Evolutionary conservation across 1,140 invertebrate genomes (phyloP), one percentile per base, ranked within the genome.

Genomic region (Galleria mellonella): DNA sequence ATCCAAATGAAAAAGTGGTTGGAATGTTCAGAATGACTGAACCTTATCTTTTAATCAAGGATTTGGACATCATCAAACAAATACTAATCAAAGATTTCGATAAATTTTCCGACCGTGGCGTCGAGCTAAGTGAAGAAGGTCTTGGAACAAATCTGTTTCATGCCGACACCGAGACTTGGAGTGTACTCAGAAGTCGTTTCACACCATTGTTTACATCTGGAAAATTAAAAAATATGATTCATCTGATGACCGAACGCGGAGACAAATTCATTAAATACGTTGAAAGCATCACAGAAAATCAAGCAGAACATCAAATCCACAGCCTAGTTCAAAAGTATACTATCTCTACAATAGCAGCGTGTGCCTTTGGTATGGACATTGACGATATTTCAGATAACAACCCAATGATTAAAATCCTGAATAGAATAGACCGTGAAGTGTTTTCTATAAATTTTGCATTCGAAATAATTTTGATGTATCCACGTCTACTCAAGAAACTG

Each of bases 1-100:
- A 42, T 56, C 63, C 68, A 1, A 48, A 74, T 9, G 65, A 72
- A 37, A 72, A 69, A 52, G 47, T 69, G 2, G 56, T 78, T 8
- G 81, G 83, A 13, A 39, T 79, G 0, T 86, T 59, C 23, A 59
- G 60, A 38, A 60, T 69, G 54, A 62, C 72, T 1, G 76, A 83
- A 1, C 89, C 89, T 0, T 61, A 76, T 4, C 46, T 90, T 4
- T 51, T 90, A 0, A 36, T 89, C 1, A 73, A 87, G 6, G 89
- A 92, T 59, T 70, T 90, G 11, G 87, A 90, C 5, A 55, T 93
- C 0, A 82, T 91, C 0, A 91, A 90, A 55, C 64, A 83, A n/a
- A 83, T 93, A 1, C 43, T 92, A 11, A 81, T 89, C 1, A 90
- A 88, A 55, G 89, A 91, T 52, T 91, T 90, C 33, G 59, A 78